A percentile compares a stretch with the other conserved stretches of the same genome.
phyloP scores from a whole-genome alignment of 2,113 vertebrate species.

The Rhinoderma darwinii region DNA sequence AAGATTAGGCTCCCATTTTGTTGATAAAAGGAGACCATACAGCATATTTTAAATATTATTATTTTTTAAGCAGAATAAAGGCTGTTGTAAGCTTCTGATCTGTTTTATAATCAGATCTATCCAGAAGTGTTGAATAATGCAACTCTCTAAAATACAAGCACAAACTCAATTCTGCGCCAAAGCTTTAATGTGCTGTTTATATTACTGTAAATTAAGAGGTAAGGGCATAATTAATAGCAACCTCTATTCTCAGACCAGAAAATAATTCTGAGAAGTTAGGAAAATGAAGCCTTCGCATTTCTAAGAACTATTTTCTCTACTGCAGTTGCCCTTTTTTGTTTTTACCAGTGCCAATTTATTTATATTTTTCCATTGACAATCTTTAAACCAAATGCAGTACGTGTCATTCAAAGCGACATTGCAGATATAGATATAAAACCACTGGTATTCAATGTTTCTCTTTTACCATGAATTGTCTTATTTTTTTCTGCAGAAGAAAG shows the following conservation, averaged over 20 bases:
- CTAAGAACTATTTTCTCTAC: background rate
- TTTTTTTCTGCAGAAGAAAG: constrained; percentile 71
- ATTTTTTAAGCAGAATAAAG: no score
- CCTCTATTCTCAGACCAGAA: background rate
- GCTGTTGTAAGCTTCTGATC: no score
- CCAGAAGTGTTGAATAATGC: background rate
- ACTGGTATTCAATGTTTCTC: background rate
- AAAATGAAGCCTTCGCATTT: background rate
- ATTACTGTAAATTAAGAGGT: background rate
- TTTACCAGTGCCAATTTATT: background rate
- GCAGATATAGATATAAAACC: background rate
- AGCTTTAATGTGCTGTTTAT: background rate
- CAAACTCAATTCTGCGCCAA: background rate
- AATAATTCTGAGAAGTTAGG: background rate
- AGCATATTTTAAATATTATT: no score
- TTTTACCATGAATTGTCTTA: constrained; percentile 70
- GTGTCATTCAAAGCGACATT: background rate
- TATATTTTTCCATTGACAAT: background rate
- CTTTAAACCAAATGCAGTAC: background rate
- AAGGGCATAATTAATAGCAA: background rate
- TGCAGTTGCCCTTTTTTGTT: background rate
- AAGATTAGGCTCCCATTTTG: no score
- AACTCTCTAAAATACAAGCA: background rate
- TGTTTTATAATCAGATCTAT: no score
- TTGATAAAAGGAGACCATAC: no score